Conservation (phyloP, 2,797 vertebrate species). For the Lutra lutra region DNA sequence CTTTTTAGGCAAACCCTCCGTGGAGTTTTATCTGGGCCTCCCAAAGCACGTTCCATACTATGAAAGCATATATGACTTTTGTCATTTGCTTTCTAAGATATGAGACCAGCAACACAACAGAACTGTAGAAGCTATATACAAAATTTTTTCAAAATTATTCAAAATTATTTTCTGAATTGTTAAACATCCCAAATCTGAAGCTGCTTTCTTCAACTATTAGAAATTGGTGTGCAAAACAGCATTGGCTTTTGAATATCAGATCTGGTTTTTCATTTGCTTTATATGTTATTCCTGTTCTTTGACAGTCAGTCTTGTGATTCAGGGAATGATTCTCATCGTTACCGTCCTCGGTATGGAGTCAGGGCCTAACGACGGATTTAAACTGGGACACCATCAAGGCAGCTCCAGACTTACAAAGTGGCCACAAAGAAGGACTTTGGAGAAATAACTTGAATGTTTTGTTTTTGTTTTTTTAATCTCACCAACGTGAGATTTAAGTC, state of each 20-base stretch:
- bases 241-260: neutral
- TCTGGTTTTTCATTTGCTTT: neutral
- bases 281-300: neutral
- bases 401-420: neutral
- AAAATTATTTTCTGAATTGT: slow-evolving; percentile 52
- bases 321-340: neutral
- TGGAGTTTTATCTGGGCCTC: slow-evolving; percentile 31
- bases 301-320: neutral
- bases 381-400: neutral
- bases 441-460: neutral
- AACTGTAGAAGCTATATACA: neutral
- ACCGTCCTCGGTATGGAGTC: neutral
- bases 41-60: neutral
- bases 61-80: slow-evolving; percentile 50
- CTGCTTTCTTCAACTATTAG: slow-evolving; percentile 3
- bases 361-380: slow-evolving; percentile 20
- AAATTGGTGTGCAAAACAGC: neutral
- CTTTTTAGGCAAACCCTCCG: slow-evolving; percentile 51
- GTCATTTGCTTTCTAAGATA: slow-evolving; percentile 39
- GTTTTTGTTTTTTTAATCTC: slow-evolving; percentile 33
- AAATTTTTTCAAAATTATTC: neutral
- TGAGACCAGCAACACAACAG: neutral
- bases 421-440: neutral
- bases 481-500: neutral
- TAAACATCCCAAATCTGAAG: neutral